Conservation (phyloP, 1,140 invertebrate genomes). For the Semibalanus balanoides region DNA sequence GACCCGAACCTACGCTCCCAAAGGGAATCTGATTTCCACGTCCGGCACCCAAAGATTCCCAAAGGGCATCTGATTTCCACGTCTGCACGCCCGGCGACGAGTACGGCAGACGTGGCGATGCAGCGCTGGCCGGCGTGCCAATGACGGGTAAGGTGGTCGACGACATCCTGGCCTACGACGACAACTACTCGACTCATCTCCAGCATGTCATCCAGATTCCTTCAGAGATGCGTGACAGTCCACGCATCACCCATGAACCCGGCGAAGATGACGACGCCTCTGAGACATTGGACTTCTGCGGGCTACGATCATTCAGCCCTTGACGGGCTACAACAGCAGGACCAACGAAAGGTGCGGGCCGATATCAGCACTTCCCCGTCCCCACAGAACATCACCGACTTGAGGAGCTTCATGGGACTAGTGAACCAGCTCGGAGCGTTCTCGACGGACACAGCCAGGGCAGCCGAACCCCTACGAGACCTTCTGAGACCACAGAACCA, state of each 20-base stretch:
- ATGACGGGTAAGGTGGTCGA: conserved; percentile 18
- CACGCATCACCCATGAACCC: conserved; percentile 12
- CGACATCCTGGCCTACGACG: conserved; percentile 17
- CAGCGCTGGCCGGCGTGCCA: conserved; percentile 14
- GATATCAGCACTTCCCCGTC: conserved; percentile 7
- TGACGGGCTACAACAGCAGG: conserved; percentile 12
- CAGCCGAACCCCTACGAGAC: conserved; percentile 14
- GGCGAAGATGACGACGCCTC: conserved; percentile 8
- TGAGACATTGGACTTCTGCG: conserved; percentile 11
- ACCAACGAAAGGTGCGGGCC: conserved; percentile 5
- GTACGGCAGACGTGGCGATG: conserved; percentile 18
- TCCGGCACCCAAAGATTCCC: too few species aligned
- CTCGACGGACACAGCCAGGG: conserved; percentile 8
- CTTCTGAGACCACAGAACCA: conserved; percentile 13
- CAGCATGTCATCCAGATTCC: conserved; percentile 9
- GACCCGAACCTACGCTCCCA: too few species aligned
- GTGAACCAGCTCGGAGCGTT: too few species aligned
- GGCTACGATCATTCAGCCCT: not conserved
- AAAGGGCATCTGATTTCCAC: too few species aligned
- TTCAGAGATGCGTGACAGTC: conserved; percentile 9
- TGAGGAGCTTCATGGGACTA: conserved; percentile 19
- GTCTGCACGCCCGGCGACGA: conserved; percentile 18
- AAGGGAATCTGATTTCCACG: too few species aligned
- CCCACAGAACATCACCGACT: conserved; percentile 15
- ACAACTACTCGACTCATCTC: conserved; percentile 12